Evolutionary conservation across 2,113 vertebrate species (phyloP).

Genomic region (Ceyx margarethae): DNA sequence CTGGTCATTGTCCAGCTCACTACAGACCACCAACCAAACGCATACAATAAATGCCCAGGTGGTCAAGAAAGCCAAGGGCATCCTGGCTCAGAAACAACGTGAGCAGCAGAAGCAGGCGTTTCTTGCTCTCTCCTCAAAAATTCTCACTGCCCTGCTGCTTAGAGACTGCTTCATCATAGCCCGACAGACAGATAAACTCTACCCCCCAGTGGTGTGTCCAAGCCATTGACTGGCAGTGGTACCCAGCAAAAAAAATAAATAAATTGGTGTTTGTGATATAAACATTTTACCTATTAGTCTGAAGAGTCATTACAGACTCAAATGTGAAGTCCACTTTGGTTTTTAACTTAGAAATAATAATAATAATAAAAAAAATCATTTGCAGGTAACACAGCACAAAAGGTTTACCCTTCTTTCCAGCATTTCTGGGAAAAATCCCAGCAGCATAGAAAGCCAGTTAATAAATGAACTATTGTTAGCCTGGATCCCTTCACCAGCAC

Average conservation of each 20-base stretch:
- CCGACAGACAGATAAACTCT: neutral
- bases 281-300: neutral
- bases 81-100: too few species aligned
- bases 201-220: neutral
- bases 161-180: accelerated
- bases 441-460: neutral
- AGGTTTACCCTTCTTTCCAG: neutral
- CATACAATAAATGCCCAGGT: too few species aligned
- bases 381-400: neutral
- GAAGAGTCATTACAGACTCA: neutral
- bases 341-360: neutral
- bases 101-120: too few species aligned
- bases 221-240: neutral
- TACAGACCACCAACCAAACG: too few species aligned
- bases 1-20: too few species aligned
- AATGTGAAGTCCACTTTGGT: neutral
- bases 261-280: neutral
- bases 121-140: neutral
- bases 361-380: neutral
- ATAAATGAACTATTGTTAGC: neutral
- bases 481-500: neutral
- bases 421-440: neutral
- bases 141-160: neutral
- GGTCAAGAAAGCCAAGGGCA: too few species aligned
- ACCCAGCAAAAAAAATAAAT: too few species aligned